Evolutionary conservation across 2,888 invertebrate genomes (phyloP), one percentile per base, ranked within the genome.

Genomic region (Lymantria dispar): DNA sequence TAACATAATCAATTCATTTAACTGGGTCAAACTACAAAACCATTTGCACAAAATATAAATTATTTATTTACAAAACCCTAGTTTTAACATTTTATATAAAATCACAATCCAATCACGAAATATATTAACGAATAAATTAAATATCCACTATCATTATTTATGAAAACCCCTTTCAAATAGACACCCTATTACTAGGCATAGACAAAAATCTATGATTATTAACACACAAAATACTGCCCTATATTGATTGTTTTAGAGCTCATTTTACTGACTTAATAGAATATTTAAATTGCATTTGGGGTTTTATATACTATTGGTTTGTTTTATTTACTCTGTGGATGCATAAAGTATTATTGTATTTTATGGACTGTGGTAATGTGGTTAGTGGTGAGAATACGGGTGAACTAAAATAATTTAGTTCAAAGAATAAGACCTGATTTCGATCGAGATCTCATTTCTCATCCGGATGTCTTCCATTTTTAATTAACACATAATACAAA

Each of bases 161-260:
- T 63, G 58, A 57, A 22, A 22, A 54, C 60, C 64, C 66, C 62
- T 61, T 51, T 46, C 50, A 63, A 59, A 70, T 68, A 68, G 70
- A 62, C 68, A 56, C 63, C 68, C 68, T 77, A 73, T 70, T 61
- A 54, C 72, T 78, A 78, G 70, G 64, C 68, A 73, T 85, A 83
- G 83, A 76, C 56, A 67, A 83, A 76, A 54, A 56, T 66, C 69
- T 70, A 72, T 68, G 61, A 66, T 48, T 11, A 5, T 12, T 0
- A 10, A 0, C 54, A 54, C 38, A 13, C 45, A 0, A 58, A 47
- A 52, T 46, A 57, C 12, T 46, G 61, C 67, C 48, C 22, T 69
- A 63, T 56, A 2, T 0, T 10, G 0, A 7, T 8, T 0, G 0
- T 0, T 0, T 54, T 58, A 31, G 45, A 10, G 60, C 58, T 36